Conservation (phyloP, 2,113 vertebrate genomes). For the Lampris megalopsis region DNA sequence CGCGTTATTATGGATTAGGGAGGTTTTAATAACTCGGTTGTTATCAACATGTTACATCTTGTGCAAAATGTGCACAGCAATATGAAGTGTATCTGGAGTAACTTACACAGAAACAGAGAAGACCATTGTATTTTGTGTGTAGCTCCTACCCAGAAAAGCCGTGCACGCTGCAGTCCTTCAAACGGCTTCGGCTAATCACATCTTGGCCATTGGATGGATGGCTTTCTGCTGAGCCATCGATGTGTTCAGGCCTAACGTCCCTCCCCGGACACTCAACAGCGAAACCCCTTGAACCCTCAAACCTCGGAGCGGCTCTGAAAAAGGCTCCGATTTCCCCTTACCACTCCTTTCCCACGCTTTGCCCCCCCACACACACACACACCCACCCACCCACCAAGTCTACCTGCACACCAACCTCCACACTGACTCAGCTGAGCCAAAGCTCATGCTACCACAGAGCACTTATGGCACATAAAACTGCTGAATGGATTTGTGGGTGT, state of each 20-base stretch:
- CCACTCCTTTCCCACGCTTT: constrained; percentile 44
- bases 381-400: not conserved
- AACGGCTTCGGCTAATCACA: not conserved
- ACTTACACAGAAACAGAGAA: too few species aligned
- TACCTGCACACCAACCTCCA: not conserved
- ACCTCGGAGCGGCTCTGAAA: constrained; percentile 43
- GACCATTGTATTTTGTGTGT: too few species aligned
- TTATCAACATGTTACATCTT: too few species aligned
- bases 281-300: constrained; percentile 17
- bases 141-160: too few species aligned
- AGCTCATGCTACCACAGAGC: not conserved
- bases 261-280: constrained; percentile 1
- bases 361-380: too few species aligned
- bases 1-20: too few species aligned
- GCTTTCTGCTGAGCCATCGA: constrained; percentile 14
- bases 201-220: not conserved
- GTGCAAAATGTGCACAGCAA: too few species aligned
- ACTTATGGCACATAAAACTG: constrained; percentile 33
- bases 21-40: too few species aligned
- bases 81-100: too few species aligned
- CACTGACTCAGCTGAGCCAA: not conserved
- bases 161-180: too few species aligned
- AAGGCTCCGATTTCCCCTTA: constrained; percentile 48
- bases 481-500: constrained; percentile 30
- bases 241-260: not conserved